A percentile compares a stretch with the other conserved stretches of the same genome.
Conservation (phyloP, 2,888 invertebrate genomes). For the Adelognathus sp. region DNA sequence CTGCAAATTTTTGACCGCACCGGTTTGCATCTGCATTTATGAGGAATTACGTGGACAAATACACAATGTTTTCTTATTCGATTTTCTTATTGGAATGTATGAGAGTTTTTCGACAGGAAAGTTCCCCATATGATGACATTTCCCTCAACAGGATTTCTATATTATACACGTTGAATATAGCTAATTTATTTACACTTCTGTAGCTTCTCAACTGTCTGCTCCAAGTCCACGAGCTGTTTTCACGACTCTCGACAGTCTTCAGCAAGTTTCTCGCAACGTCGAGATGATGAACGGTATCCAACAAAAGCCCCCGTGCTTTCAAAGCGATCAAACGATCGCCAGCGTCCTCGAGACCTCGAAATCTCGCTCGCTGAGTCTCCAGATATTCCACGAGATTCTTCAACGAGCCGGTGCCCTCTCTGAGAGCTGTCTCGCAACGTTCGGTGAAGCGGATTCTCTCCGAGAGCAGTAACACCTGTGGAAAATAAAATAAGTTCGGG, state of each 20-base stretch:
- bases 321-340: conserved; percentile 86
- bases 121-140: too few species aligned
- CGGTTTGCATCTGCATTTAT: too few species aligned
- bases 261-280: conserved; percentile 91
- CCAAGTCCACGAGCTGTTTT: conserved; percentile 90
- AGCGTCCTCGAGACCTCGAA: conserved; percentile 82
- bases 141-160: neutral
- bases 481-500: conserved; percentile 6
- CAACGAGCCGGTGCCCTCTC: conserved; percentile 71
- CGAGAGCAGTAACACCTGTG: conserved; percentile 72
- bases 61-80: too few species aligned
- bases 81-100: too few species aligned
- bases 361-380: conserved; percentile 83
- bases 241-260: conserved; percentile 74
- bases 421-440: conserved; percentile 74
- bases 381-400: conserved; percentile 82
- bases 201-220: conserved; percentile 92
- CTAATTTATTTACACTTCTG: conserved; percentile 65
- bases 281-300: conserved; percentile 96
- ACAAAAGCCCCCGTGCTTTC: conserved; percentile 95
- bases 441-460: conserved; percentile 77
- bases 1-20: too few species aligned
- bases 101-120: too few species aligned
- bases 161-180: conserved; percentile 13
- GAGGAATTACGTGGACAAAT: too few species aligned